Evolutionary conservation across 2,888 invertebrate genomes (phyloP), one percentile per base, ranked within the genome.

Genomic region (Lysandra coridon): DNA sequence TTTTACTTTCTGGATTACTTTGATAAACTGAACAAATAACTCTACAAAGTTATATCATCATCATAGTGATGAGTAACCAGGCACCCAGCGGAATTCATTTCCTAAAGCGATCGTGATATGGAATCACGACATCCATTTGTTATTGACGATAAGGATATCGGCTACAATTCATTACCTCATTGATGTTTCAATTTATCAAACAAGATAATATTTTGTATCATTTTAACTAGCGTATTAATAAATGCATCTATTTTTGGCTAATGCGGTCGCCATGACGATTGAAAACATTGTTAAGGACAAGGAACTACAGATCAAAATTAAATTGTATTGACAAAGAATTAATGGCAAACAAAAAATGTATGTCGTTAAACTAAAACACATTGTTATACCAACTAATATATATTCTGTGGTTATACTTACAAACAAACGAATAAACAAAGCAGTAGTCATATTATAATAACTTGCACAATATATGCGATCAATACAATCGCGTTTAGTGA

Each of bases 111-210:
- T 69, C 69, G 69, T 37, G 69, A 69, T 69, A 33, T 69, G 14
- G 69, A 37, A 69, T 69, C 69, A 69, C 69, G 69, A 69, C 12
- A 33, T 6, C 69, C 33, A 69, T 69, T 69, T 69, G 69, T 69
- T 69, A 69, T 69, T 69, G 33, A 69, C 69, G 69, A 69, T 69
- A 69, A 69, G 33, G 14, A 33, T 33, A 69, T 33, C 17, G 33
- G 33, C 69, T 69, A 69, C 69, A 69, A 69, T 69, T 2, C 64
- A 69, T 69, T 69, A 69, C 69, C 69, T 69, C 69, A 69, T 69
- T 69, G 33, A 69, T 69, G 33, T 33, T 69, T 69, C 33, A 69
- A 69, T 69, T 69, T 69, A 69, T 69, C 17, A 33, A 37, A 69
- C 69, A 69, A 64, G 69, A 69, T 69, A 30, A 30, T 10, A 64